phyloP scores from a whole-genome alignment of 1,140 invertebrate species.

The Drosophila pandora region DNA sequence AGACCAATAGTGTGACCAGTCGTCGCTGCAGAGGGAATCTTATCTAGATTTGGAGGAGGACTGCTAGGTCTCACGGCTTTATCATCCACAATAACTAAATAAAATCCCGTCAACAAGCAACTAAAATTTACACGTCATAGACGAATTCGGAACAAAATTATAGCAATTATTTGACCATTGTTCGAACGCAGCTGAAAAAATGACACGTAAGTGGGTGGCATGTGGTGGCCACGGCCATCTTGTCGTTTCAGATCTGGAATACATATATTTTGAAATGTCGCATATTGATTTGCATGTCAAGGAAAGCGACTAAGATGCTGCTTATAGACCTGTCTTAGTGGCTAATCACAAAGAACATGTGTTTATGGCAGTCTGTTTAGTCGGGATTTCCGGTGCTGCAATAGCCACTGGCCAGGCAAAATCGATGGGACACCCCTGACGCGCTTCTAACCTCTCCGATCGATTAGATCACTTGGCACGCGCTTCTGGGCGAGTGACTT shows the following conservation, averaged over 20 bases:
- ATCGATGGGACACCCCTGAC: slow-evolving; percentile 19
- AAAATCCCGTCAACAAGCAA: neutral
- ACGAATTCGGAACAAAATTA: slow-evolving; percentile 5
- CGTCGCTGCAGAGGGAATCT: neutral
- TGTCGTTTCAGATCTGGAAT: neutral
- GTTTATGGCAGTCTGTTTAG: neutral
- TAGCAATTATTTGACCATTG: slow-evolving; percentile 1
- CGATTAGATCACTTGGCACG: slow-evolving; percentile 26
- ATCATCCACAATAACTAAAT: slow-evolving; percentile 5
- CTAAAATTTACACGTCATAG: slow-evolving; percentile 5
- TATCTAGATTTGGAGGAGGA: neutral
- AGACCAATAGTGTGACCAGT: neutral
- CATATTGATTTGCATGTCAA: neutral
- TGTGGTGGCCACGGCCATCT: slow-evolving; percentile 3
- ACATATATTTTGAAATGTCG: neutral
- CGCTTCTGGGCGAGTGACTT: slow-evolving; percentile 26
- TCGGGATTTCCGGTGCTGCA: neutral
- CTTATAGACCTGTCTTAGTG: neutral
- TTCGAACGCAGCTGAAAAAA: slow-evolving; percentile 11
- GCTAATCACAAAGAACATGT: neutral
- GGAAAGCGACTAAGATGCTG: neutral
- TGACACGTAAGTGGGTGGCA: slow-evolving; percentile 46
- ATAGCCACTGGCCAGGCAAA: slow-evolving; percentile 5
- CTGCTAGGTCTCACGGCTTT: neutral
- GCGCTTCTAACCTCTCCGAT: slow-evolving; percentile 42